Conservation (phyloP, 2,113 vertebrate genomes). For the Pongo abelii region DNA sequence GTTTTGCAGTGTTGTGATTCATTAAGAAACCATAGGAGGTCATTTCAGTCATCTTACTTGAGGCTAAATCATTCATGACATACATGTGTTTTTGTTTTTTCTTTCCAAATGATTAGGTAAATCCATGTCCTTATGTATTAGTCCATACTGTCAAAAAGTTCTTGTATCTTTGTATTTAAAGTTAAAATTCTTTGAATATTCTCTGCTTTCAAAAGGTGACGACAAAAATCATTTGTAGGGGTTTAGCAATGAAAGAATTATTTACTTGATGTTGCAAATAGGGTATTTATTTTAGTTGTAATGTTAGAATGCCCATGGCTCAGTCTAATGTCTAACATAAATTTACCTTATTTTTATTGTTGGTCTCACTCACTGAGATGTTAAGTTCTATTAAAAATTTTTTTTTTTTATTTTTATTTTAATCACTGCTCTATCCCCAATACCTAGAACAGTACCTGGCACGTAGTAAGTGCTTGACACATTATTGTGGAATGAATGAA, state of each 20-base stretch:
- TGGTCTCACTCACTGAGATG: neutral
- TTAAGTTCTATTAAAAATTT: neutral
- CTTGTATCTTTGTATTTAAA: conserved; percentile 10
- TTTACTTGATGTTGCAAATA: conserved; percentile 28
- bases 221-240: neutral
- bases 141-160: neutral
- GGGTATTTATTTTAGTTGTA: conserved; percentile 23
- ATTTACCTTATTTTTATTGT: neutral
- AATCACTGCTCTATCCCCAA: neutral
- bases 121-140: neutral
- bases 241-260: conserved; percentile 15
- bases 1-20: neutral
- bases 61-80: neutral
- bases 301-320: neutral
- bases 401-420: neutral
- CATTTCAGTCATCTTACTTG: neutral
- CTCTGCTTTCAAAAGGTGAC: neutral
- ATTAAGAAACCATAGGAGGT: neutral
- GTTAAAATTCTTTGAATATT: neutral
- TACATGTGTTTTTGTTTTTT: neutral
- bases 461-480: neutral
- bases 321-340: neutral
- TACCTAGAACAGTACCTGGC: neutral
- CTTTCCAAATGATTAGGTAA: neutral
- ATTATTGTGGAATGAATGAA: neutral